A percentile compares a stretch with the other conserved stretches of the same genome.
Evolutionary conservation across 2,888 invertebrate genomes (phyloP).

Genomic region (Andrena bucephala): DNA sequence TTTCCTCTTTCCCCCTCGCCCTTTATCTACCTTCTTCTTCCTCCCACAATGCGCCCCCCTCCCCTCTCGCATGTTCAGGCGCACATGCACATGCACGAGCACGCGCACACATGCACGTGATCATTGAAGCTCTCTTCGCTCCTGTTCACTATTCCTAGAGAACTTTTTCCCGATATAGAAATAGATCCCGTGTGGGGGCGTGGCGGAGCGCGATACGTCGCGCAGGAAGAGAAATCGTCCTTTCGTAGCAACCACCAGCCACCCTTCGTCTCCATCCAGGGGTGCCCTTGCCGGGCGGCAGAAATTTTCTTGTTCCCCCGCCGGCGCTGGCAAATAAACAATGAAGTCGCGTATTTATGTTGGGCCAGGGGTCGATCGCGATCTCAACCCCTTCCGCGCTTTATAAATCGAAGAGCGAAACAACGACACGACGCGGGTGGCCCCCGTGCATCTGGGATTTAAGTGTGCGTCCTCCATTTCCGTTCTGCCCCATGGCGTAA

Average conservation of each 20-base stretch:
- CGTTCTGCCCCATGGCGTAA: too few relatives aligned
- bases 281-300: constrained; percentile 36
- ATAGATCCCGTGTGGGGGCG: constrained; percentile 70
- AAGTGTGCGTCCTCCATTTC: too few relatives aligned
- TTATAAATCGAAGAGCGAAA: constrained; percentile 2
- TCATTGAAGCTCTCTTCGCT: constrained; percentile 19
- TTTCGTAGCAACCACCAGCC: constrained; percentile 76
- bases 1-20: constrained; percentile 22
- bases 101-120: not conserved
- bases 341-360: constrained; percentile 55
- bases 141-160: constrained; percentile 63
- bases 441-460: not conserved
- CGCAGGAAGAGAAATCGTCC: constrained; percentile 76
- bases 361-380: constrained; percentile 45
- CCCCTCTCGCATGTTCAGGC: not conserved
- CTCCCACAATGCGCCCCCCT: not conserved
- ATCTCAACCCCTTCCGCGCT: not conserved
- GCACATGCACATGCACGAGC: not conserved
- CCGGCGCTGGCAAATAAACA: constrained; percentile 58
- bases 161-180: constrained; percentile 76
- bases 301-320: constrained; percentile 58
- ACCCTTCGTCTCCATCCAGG: constrained; percentile 30
- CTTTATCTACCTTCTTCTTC: constrained; percentile 4
- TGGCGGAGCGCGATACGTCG: constrained; percentile 74
- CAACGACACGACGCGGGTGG: not conserved